Evolutionary conservation across 2,888 invertebrate species (phyloP).

Genomic region (Hyposoter dolosus): DNA sequence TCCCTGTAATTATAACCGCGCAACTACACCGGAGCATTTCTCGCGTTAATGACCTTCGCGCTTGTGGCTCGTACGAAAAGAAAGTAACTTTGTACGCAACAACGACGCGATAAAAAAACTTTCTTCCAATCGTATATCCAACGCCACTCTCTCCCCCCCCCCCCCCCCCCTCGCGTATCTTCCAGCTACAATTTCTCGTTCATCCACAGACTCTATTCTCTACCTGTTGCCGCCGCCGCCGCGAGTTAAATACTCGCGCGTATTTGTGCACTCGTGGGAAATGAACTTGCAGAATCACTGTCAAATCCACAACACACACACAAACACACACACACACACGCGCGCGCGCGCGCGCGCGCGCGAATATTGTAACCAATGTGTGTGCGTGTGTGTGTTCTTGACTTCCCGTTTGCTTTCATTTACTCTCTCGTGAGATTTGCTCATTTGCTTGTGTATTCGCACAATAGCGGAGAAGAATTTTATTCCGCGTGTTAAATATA

Average conservation of each 20-base stretch:
- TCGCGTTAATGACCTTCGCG: slow-evolving; percentile 82
- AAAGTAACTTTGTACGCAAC: slow-evolving; percentile 71
- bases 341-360: too few relatives aligned
- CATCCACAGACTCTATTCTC: slow-evolving; percentile 11
- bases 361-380: neutral
- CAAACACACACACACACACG: slow-evolving; percentile 52
- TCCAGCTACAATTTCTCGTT: slow-evolving; percentile 1
- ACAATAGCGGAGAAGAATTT: slow-evolving; percentile 4
- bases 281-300: slow-evolving; percentile 31
- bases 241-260: slow-evolving; percentile 38
- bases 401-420: slow-evolving; percentile 67
- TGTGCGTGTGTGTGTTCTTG: neutral
- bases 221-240: slow-evolving; percentile 13
- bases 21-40: slow-evolving; percentile 8
- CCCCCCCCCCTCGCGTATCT: too few relatives aligned
- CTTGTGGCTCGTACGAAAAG: slow-evolving; percentile 75
- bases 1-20: slow-evolving; percentile 39
- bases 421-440: slow-evolving; percentile 31
- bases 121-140: slow-evolving; percentile 77
- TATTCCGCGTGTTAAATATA: neutral
- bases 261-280: slow-evolving; percentile 54
- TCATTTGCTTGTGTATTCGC: slow-evolving; percentile 25
- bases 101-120: slow-evolving; percentile 72
- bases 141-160: too few relatives aligned
- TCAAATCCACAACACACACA: slow-evolving; percentile 9